Evolutionary conservation across 2,797 vertebrate species (phyloP), one percentile per base, ranked within the genome.

Genomic region (Nasua narica): DNA sequence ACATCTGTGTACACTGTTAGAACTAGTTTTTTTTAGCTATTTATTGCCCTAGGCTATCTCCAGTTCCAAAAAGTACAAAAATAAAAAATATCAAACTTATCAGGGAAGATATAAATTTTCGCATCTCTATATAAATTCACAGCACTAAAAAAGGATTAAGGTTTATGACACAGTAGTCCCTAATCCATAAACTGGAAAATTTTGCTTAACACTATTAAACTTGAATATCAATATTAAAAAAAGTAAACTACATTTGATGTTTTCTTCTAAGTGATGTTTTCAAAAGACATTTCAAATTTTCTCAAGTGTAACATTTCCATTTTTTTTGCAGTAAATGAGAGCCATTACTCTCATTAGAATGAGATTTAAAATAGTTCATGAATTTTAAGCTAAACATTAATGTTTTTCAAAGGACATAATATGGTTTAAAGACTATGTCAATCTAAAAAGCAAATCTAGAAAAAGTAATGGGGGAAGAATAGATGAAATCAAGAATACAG

Each of bases 251-350:
- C 43, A 85, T n/a, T 62, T 58, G 54, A 72, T 94, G 19, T 89
- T 72, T 91, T 74, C 67, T 87, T 43, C 43, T 81, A 79, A 40
- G 14, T 19, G 89, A 90, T 40, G 19, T 88, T 89, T 90, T 82
- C 86, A 93, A 93, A 89, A 93, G 58, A 87, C 29, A 93, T 70
- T 70, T 62, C 35, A 78, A 87, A 86, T 65, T 72, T 91, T 96
- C 86, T 90, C 19, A 90, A 87, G 19, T 56, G 4, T 87, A 74
- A 78, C 32, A 52, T 78, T 93, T 13, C 43, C 21, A 50, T 62
- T 70, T 70, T 70, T 70, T 43, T 86, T 78, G 21, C 43, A 95
- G 40, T 50, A 92, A 93, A 81, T 62, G 76, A 85, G 43, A 69
- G 46, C 27, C 21, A 85, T 52, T 29, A 91, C 18, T 65, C 58